Evolutionary conservation across 2,797 vertebrate species (phyloP).

Genomic region (Sebastes glaucus): DNA sequence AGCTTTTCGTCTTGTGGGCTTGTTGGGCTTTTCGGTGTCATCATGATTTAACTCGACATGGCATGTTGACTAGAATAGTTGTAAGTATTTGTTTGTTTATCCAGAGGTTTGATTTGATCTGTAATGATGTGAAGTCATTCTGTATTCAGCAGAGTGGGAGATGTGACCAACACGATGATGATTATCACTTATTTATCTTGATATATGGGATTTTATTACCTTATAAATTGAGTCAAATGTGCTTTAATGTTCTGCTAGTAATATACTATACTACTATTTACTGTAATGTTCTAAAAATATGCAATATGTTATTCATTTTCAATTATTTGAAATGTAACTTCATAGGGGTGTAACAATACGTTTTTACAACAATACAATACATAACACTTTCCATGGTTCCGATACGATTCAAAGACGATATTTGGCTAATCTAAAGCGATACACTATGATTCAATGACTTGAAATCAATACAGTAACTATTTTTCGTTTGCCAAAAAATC

Average conservation of each 20-base stretch:
- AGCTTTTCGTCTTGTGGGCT: constrained; percentile 45
- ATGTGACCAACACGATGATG: neutral
- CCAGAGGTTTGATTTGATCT: constrained; percentile 23
- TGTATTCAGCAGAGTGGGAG: neutral
- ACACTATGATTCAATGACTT: too few relatives aligned
- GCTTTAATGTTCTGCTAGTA: neutral
- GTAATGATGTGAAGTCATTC: constrained; percentile 20
- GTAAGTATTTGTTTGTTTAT: constrained; percentile 17
- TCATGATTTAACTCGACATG: constrained; percentile 45
- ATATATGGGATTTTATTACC: neutral
- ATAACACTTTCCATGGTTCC: too few relatives aligned
- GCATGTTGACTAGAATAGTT: constrained; percentile 48
- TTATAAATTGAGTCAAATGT: neutral
- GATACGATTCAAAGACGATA: too few relatives aligned
- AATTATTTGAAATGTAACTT: neutral
- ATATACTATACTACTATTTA: neutral
- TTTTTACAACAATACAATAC: too few relatives aligned
- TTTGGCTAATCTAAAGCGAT: too few relatives aligned
- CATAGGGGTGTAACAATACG: too few relatives aligned
- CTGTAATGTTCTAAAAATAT: neutral
- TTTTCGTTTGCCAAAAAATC: too few relatives aligned
- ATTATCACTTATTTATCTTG: neutral
- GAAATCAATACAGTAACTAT: too few relatives aligned
- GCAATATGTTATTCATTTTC: neutral
- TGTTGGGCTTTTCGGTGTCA: constrained; percentile 41